A percentile compares a stretch with the other conserved stretches of the same genome.
phyloP scores from a whole-genome alignment of 2,797 vertebrate genomes.

The Sternotherus odoratus region DNA sequence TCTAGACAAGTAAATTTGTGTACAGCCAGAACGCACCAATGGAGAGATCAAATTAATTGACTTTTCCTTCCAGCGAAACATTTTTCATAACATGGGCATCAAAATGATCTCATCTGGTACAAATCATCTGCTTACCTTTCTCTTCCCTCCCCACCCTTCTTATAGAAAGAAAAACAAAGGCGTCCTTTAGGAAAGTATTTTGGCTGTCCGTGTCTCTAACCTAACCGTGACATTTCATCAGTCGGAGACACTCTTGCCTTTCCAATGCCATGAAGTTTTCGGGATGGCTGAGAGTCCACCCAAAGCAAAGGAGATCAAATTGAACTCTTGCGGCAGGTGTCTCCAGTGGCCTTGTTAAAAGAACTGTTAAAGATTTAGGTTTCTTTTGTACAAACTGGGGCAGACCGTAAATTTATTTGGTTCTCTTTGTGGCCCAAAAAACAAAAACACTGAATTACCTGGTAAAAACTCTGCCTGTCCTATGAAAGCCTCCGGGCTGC shows the following conservation, averaged over 20 bases:
- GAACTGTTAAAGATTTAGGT: not conserved
- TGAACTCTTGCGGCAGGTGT: not conserved
- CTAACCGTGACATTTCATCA: not conserved
- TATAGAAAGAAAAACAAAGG: not conserved
- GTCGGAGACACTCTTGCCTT: not conserved
- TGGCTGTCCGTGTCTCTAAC: not conserved
- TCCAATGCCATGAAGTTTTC: slow-evolving; percentile 34
- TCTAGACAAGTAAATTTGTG: not conserved
- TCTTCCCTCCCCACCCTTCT: not conserved
- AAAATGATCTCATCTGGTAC: not conserved
- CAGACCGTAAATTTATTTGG: rapidly evolving
- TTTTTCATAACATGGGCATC: rapidly evolving
- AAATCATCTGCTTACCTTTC: not conserved
- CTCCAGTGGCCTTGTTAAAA: not conserved
- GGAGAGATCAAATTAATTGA: not conserved
- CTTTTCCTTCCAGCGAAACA: not conserved
- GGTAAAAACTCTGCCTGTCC: not conserved
- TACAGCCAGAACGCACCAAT: not conserved
- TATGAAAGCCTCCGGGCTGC: not conserved
- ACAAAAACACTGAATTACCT: not conserved
- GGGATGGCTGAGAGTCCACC: slow-evolving; percentile 39
- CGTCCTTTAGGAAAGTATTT: not conserved
- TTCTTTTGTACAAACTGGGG: not conserved
- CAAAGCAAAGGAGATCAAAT: slow-evolving; percentile 1
- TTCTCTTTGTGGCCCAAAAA: not conserved